Percentiles rank a stretch among this genome's conserved stretches.
These are phyloP conservation scores for Bombus fervidus DNA, from an alignment of 1,140 invertebrate genomes.

Conservation along the genomic window DNA sequence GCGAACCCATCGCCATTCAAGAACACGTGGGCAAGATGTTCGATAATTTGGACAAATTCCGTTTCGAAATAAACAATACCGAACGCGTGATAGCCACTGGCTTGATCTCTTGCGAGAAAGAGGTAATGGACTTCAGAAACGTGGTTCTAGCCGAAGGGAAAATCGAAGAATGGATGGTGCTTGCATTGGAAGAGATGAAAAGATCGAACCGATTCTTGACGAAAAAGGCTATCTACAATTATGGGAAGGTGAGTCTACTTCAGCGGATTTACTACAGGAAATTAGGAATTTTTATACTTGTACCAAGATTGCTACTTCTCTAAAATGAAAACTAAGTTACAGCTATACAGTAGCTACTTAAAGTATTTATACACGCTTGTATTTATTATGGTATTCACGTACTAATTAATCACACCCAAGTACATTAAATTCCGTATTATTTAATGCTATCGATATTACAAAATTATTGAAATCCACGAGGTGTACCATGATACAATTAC, in stretches of 20 bases:
- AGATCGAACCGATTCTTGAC: conserved; percentile 91
- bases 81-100: conserved; percentile 87
- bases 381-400: no score
- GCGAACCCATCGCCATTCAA: conserved; percentile 90
- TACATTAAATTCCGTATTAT: no score
- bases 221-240: conserved; percentile 94
- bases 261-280: no score
- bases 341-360: no score
- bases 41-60: conserved; percentile 92
- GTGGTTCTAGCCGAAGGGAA: conserved; percentile 84
- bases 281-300: background rate
- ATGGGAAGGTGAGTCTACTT: conserved; percentile 86
- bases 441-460: no score
- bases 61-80: conserved; percentile 85
- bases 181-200: conserved; percentile 92
- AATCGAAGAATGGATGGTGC: conserved; percentile 96
- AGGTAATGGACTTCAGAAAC: conserved; percentile 92
- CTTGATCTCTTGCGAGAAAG: conserved; percentile 93
- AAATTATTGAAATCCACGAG: no score
- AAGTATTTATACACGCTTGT: no score
- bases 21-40: conserved; percentile 98
- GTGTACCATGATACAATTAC: no score
- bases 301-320: no score
- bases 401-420: no score
- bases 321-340: no score